These are phyloP conservation scores for pig (Sus scrofa) DNA, from an alignment of 2,113 vertebrate species.

Conservation along the genomic window DNA sequence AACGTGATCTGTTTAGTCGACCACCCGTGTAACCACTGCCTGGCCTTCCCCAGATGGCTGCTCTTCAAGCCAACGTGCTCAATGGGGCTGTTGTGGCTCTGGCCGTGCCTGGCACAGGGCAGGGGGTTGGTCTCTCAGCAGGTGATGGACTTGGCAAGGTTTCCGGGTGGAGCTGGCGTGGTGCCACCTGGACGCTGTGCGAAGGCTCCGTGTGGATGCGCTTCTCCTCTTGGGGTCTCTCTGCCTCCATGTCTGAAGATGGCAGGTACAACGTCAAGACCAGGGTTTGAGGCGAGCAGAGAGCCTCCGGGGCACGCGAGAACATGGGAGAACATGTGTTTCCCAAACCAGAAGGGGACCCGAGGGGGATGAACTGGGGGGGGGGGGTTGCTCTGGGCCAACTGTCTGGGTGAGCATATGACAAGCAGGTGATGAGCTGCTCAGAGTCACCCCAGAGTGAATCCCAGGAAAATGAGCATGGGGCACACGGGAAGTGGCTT, in stretches of 20 bases:
- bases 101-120: neutral
- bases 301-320: no score
- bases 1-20: neutral
- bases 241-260: accelerated
- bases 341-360: no score
- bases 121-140: accelerated
- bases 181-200: accelerated
- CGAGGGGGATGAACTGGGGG: no score
- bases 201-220: accelerated
- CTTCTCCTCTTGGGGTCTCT: neutral
- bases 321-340: accelerated
- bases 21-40: neutral
- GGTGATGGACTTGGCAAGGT: accelerated
- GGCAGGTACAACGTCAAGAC: neutral
- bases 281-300: neutral
- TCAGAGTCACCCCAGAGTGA: neutral
- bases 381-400: neutral
- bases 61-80: neutral
- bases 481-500: no score
- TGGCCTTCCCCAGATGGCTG: neutral
- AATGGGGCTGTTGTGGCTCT: neutral
- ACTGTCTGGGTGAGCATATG: accelerated
- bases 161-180: neutral
- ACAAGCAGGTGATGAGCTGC: accelerated
- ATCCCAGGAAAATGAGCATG: neutral